Conservation (phyloP, 1,140 invertebrate species). For the Drosophila rufa region DNA sequence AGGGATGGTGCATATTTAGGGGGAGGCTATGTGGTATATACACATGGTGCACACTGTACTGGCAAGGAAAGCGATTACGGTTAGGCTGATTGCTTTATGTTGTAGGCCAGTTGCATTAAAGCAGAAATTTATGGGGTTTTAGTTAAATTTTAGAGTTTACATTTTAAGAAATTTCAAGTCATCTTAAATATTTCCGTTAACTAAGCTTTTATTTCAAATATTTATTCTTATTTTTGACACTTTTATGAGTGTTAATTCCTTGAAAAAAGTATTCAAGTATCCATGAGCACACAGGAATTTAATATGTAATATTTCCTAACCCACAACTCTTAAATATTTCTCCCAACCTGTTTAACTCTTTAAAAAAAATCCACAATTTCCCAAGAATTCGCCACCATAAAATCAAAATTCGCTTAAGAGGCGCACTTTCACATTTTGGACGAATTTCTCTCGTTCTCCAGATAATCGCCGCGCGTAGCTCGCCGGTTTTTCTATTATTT, state of each 20-base stretch:
- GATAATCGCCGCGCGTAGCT: conserved; percentile 30
- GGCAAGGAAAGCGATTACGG: conserved; percentile 35
- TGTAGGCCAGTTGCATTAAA: conserved; percentile 1
- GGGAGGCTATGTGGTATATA: conserved; percentile 1
- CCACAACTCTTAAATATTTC: too few species aligned
- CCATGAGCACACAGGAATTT: not conserved
- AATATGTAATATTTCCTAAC: not conserved
- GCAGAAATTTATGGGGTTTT: not conserved
- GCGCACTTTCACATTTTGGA: not conserved
- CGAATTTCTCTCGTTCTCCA: not conserved
- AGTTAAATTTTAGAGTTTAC: not conserved
- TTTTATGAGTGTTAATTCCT: too few species aligned
- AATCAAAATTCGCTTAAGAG: conserved; percentile 24
- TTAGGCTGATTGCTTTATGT: conserved; percentile 56
- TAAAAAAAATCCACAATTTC: not conserved
- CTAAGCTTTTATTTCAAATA: not conserved
- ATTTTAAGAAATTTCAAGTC: too few species aligned
- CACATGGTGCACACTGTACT: conserved; percentile 14
- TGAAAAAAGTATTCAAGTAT: not conserved
- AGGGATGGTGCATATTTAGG: not conserved
- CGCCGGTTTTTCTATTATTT: conserved; percentile 60
- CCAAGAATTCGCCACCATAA: not conserved
- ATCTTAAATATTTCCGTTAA: too few species aligned
- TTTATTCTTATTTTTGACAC: not conserved
- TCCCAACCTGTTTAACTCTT: not conserved